Conservation (phyloP, 1,140 invertebrate genomes). For the Pachypeltis micranthus region DNA sequence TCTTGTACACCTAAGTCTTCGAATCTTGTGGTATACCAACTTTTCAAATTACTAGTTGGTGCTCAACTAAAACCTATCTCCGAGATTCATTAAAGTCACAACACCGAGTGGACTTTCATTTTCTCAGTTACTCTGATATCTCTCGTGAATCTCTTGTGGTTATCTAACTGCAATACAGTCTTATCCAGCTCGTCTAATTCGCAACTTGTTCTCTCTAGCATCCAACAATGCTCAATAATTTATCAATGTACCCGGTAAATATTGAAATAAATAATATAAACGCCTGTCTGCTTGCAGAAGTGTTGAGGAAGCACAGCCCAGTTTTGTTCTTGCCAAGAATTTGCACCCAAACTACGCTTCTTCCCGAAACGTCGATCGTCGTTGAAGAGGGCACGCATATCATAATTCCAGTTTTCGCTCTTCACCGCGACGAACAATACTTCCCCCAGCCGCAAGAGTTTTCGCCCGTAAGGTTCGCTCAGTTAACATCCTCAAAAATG, state of each 20-base stretch:
- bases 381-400: constrained; percentile 40
- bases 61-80: too few species aligned
- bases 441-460: constrained; percentile 53
- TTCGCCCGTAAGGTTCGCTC: constrained; percentile 52
- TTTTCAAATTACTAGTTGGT: too few species aligned
- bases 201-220: background rate
- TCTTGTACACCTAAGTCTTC: too few species aligned
- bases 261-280: too few species aligned
- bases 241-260: too few species aligned
- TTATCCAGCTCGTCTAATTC: background rate
- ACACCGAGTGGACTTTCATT: too few species aligned
- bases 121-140: background rate
- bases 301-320: constrained; percentile 45
- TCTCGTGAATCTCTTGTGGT: background rate
- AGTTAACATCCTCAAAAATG: constrained; percentile 33
- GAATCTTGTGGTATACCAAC: too few species aligned
- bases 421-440: constrained; percentile 49
- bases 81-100: too few species aligned
- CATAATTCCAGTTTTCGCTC: constrained; percentile 41
- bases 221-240: too few species aligned
- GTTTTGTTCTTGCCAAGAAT: constrained; percentile 39
- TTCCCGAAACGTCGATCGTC: constrained; percentile 37
- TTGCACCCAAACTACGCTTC: constrained; percentile 37
- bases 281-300: constrained; percentile 36
- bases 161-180: background rate